Evolutionary conservation across 2,888 invertebrate genomes (phyloP).

Genomic region (Philopedon plagiatum): DNA sequence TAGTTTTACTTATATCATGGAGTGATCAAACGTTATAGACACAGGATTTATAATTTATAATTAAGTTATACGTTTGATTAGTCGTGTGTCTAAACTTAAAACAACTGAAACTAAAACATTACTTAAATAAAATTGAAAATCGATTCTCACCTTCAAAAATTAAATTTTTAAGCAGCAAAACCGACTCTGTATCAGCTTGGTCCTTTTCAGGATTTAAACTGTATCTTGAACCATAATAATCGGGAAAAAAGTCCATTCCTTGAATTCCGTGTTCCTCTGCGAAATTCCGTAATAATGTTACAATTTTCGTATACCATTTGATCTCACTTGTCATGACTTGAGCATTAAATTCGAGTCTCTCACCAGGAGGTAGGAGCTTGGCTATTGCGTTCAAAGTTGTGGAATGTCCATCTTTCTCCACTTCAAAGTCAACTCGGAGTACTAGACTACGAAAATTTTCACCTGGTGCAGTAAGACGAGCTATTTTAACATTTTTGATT

Average conservation of each 20-base stretch:
- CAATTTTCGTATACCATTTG: slow-evolving; percentile 39
- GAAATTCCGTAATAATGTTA: slow-evolving; percentile 37
- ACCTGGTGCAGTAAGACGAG: slow-evolving; percentile 40
- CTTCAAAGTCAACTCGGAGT: slow-evolving; percentile 38
- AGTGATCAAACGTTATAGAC: too few species aligned
- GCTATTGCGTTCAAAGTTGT: slow-evolving; percentile 43
- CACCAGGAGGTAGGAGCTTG: slow-evolving; percentile 33
- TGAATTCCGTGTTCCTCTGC: slow-evolving; percentile 35
- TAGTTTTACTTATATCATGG: too few species aligned
- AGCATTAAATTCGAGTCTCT: slow-evolving; percentile 6
- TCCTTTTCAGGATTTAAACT: slow-evolving; percentile 37
- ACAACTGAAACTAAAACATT: too few species aligned
- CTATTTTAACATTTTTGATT: slow-evolving; percentile 30
- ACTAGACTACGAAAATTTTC: slow-evolving; percentile 49
- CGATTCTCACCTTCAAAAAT: slow-evolving; percentile 38
- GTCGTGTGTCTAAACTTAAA: too few species aligned
- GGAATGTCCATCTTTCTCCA: slow-evolving; percentile 44
- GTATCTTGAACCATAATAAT: slow-evolving; percentile 42
- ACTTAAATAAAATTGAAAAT: too few species aligned
- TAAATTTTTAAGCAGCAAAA: slow-evolving; percentile 51
- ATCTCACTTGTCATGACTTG: slow-evolving; percentile 41
- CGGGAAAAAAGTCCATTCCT: slow-evolving; percentile 28
- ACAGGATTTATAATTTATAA: too few species aligned
- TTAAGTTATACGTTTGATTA: too few species aligned
- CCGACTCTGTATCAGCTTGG: slow-evolving; percentile 44